Percentiles rank a stretch among this genome's conserved stretches.
Evolutionary conservation across 2,113 vertebrate genomes (phyloP).

Genomic region (Pteronura brasiliensis): DNA sequence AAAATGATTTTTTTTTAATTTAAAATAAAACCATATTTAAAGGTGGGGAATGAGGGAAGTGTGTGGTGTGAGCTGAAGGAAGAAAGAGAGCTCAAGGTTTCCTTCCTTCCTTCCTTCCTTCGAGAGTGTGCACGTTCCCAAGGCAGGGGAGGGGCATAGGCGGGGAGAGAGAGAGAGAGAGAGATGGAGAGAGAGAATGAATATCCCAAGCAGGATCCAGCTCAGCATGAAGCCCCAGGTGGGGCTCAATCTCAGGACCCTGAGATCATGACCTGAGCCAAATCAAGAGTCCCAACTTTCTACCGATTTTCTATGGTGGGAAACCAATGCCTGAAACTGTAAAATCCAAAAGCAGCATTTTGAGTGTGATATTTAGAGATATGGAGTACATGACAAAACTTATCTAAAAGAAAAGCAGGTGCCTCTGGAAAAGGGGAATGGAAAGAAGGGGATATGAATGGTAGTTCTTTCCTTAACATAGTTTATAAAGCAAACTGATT

Average conservation of each 20-base stretch:
- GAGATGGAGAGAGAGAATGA: neutral
- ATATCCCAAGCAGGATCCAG: neutral
- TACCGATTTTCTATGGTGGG: neutral
- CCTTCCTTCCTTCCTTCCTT: neutral
- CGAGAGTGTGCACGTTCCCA: neutral
- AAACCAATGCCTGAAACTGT: neutral
- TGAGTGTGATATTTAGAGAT: neutral
- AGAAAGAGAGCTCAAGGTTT: neutral
- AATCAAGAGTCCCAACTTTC: neutral
- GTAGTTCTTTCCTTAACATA: neutral
- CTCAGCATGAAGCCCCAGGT: neutral
- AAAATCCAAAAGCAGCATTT: neutral
- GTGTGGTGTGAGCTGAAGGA: neutral
- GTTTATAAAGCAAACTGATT: neutral
- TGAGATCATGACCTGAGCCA: neutral
- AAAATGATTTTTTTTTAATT: neutral
- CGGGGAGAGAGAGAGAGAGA: neutral
- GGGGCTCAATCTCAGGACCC: neutral
- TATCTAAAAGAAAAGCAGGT: neutral
- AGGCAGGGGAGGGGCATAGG: neutral
- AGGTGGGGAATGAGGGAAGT: neutral
- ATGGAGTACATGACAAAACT: neutral
- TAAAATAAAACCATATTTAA: slow-evolving; percentile 10
- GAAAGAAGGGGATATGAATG: neutral
- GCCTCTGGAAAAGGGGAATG: neutral